Evolutionary conservation across 2,888 invertebrate species (phyloP).

Genomic region (Drosophila lutescens): DNA sequence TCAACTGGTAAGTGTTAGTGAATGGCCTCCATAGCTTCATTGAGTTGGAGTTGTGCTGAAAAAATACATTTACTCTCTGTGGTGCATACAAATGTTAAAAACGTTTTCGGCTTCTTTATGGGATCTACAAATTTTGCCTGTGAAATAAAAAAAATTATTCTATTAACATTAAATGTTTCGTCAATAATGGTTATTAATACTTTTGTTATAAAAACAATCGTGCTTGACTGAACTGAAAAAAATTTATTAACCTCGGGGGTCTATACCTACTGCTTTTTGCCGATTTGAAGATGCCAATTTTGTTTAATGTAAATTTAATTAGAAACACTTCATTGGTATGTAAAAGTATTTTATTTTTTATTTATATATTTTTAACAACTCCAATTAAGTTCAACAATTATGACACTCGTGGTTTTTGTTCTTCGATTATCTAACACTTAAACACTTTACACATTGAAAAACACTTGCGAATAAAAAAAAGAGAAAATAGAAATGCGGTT

Average conservation of each 20-base stretch:
- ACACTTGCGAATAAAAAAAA: constrained; percentile 22
- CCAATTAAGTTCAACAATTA: constrained; percentile 58
- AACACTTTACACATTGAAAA: constrained; percentile 49
- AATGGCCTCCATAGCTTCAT: constrained; percentile 25
- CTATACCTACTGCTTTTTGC: constrained; percentile 63
- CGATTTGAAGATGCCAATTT: constrained; percentile 65
- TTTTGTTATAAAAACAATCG: constrained; percentile 43
- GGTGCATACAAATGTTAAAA: constrained; percentile 48
- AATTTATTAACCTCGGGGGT: constrained; percentile 34
- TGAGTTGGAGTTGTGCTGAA: constrained; percentile 58
- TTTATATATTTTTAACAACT: constrained; percentile 59
- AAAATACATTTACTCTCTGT: constrained; percentile 52
- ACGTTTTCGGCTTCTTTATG: constrained; percentile 31
- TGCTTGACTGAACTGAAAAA: constrained; percentile 47
- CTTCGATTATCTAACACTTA: constrained; percentile 44
- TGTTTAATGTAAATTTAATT: constrained; percentile 17
- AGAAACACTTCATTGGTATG: constrained; percentile 42
- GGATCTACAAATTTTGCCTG: constrained; percentile 81
- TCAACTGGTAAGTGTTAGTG: constrained; percentile 23
- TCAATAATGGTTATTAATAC: background rate
- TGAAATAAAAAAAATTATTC: constrained; percentile 65
- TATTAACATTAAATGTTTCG: constrained; percentile 20
- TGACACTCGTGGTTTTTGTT: constrained; percentile 54
- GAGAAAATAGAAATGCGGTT: constrained; percentile 35
- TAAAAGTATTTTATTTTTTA: constrained; percentile 45